Evolutionary conservation across 2,113 vertebrate genomes (phyloP), one percentile per base, ranked within the genome.

Genomic region (Phaethon lepturus): DNA sequence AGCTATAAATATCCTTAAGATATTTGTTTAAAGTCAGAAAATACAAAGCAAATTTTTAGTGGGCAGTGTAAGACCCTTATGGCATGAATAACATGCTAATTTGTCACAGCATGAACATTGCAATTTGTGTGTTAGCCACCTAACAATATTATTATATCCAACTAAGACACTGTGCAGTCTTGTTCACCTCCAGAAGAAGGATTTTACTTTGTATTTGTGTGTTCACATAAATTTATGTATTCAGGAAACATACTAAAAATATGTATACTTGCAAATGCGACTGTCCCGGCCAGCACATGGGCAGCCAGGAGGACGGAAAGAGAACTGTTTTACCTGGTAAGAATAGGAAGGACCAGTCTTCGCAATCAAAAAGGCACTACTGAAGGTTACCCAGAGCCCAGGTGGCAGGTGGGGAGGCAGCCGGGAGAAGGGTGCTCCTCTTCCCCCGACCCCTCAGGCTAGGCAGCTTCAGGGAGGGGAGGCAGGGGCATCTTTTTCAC

Each of bases 371-470:
- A 86, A 75, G 20, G 7, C 74, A 53, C 10, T 49, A 13, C 9
- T 22, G 35, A 35, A 64, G 50, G 17, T 6, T 33, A 49, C 6
- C 31, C 42, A 42, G 31, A 50, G 6, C 26, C 33, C 19, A n/a
- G 11, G 13, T 2, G 3, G 7, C 13, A 17, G 0, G 3, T 1
- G 1, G 26, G 17, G 17, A 89, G 28, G 12, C 49, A 86, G 49
- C 16, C 44, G 50, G 17, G 16, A 53, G 24, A 68, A 86, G 31
- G 11, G 28, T 24, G 6, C 14, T 84, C 11, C 56, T 38, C 33
- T 62, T 33, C 42, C 33, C 56, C 58, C 59, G 25, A 22, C 1
- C 28, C 14, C 18, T 67, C 31, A 38, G 28, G 24, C 8, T 49
- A n/a, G 29, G 29, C 28, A 50, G 18, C 4, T 7, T 12, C 24